Evolutionary conservation across 1,140 invertebrate species (phyloP).

Genomic region (Caenorhabditis latens): DNA sequence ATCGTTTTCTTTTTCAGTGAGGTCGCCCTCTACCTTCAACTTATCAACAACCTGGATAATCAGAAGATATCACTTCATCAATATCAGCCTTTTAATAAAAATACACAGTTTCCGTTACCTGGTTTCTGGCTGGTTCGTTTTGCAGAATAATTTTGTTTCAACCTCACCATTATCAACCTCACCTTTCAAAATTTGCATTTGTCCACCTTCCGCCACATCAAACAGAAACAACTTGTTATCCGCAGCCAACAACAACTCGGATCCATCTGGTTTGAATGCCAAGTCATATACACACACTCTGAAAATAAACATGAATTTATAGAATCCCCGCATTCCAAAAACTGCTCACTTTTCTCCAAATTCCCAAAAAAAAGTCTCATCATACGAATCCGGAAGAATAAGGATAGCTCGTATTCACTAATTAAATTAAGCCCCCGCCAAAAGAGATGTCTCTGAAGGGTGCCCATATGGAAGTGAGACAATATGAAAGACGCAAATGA

Average conservation of each 20-base stretch:
- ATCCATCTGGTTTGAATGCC: slow-evolving; percentile 95
- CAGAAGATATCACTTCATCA: too few species aligned
- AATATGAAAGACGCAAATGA: not conserved
- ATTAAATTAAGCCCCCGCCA: slow-evolving; percentile 18
- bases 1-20: too few species aligned
- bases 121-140: not conserved
- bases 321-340: not conserved
- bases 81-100: too few species aligned
- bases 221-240: slow-evolving; percentile 93
- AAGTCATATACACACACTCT: slow-evolving; percentile 89
- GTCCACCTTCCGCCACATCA: slow-evolving; percentile 88
- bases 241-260: slow-evolving; percentile 91
- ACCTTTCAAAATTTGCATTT: slow-evolving; percentile 90
- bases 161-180: slow-evolving; percentile 77
- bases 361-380: not conserved
- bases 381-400: not conserved
- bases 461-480: slow-evolving; percentile 4
- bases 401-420: not conserved
- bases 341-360: not conserved
- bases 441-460: not conserved
- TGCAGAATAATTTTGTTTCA: slow-evolving; percentile 57
- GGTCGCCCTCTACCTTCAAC: too few species aligned
- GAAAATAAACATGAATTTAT: slow-evolving; percentile 49
- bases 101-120: not conserved
- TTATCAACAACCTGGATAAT: too few species aligned